A percentile compares a stretch with the other conserved stretches of the same genome.
Conservation (phyloP, 2,797 vertebrate genomes). For the Caiman crocodilus region DNA sequence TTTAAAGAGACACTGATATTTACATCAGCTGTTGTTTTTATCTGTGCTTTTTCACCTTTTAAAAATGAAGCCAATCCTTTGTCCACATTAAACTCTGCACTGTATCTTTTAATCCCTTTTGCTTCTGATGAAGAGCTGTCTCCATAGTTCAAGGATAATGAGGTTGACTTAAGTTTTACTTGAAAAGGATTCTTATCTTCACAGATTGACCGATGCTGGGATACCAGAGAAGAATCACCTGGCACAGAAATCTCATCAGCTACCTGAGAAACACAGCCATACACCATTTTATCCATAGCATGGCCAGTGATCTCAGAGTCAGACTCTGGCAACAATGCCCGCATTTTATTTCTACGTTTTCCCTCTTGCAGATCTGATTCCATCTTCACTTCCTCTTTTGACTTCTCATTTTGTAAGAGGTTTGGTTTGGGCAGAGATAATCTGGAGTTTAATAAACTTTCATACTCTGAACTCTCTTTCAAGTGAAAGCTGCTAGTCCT, state of each 20-base stretch:
- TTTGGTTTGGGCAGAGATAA: slow-evolving; percentile 61
- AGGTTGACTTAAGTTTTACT: slow-evolving; percentile 91
- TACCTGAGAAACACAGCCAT: not conserved
- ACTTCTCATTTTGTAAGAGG: slow-evolving; percentile 70
- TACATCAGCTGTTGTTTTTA: slow-evolving; percentile 45
- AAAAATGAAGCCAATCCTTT: slow-evolving; percentile 58
- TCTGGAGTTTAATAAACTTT: slow-evolving; percentile 30
- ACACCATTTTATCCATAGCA: not conserved
- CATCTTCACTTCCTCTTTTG: slow-evolving; percentile 69
- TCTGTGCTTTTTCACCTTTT: slow-evolving; percentile 66
- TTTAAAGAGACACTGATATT: slow-evolving; percentile 59
- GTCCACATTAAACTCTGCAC: slow-evolving; percentile 80
- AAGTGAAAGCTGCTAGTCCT: slow-evolving; percentile 81
- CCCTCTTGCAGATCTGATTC: slow-evolving; percentile 1
- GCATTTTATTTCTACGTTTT: slow-evolving; percentile 48
- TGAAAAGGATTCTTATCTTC: slow-evolving; percentile 87
- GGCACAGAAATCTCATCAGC: not conserved
- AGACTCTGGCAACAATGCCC: slow-evolving; percentile 24
- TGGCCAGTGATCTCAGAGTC: slow-evolving; percentile 61
- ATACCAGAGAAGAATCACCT: not conserved
- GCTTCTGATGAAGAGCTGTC: slow-evolving; percentile 73
- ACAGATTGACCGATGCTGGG: slow-evolving; percentile 53
- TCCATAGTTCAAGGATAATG: slow-evolving; percentile 83
- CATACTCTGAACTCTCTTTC: slow-evolving; percentile 70
- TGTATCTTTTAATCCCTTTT: slow-evolving; percentile 78